Conservation (phyloP, 2,113 vertebrate species). For the Cisticola juncidis region DNA sequence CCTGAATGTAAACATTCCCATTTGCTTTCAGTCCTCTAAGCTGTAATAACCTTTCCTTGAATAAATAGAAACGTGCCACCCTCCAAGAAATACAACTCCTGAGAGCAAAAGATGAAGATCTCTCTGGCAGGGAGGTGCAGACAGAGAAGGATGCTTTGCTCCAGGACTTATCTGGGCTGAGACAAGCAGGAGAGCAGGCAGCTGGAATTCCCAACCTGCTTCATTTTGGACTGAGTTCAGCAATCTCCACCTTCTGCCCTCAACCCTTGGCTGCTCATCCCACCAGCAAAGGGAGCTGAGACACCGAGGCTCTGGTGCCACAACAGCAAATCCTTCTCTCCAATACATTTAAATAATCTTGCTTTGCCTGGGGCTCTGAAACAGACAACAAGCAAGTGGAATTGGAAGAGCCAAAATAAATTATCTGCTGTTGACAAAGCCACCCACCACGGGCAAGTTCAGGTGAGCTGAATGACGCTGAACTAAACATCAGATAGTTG, state of each 20-base stretch:
- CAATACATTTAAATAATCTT: conserved; percentile 39
- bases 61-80: not conserved
- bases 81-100: not conserved
- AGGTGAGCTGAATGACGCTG: conserved; percentile 11
- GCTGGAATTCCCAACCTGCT: not conserved
- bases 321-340: not conserved
- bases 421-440: conserved; percentile 49
- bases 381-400: not conserved
- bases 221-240: not conserved
- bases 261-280: not conserved
- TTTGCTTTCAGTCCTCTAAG: not conserved
- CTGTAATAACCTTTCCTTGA: not conserved
- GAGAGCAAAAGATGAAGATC: not conserved
- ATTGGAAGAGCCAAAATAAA: conserved; percentile 18
- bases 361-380: not conserved
- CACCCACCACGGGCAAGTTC: conserved; percentile 16
- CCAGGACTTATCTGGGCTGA: not conserved
- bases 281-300: not conserved
- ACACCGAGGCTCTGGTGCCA: not conserved
- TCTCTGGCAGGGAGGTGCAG: not conserved
- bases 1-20: not conserved
- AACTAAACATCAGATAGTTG: not conserved
- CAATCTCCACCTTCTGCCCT: not conserved
- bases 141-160: not conserved
- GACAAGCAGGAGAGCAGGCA: not conserved